phyloP scores from a whole-genome alignment of 2,113 vertebrate genomes.

The Gadus chalcogrammus region DNA sequence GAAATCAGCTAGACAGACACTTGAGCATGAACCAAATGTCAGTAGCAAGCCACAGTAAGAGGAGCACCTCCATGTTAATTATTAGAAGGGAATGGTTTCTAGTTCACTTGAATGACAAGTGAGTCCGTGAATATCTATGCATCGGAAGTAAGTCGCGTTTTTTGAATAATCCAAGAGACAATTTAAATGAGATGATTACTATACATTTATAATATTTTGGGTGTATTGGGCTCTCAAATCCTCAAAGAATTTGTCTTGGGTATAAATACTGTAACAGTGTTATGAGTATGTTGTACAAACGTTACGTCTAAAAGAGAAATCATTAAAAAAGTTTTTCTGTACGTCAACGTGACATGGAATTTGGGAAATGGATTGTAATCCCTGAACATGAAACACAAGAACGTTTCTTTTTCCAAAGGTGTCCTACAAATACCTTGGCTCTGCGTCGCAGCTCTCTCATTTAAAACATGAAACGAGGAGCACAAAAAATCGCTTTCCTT shows the following conservation, averaged over 20 bases:
- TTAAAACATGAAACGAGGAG: slow-evolving; percentile 50
- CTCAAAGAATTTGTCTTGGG: background rate
- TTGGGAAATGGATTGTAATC: slow-evolving; percentile 52
- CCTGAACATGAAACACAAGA: slow-evolving; percentile 29
- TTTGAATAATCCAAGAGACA: slow-evolving; percentile 31
- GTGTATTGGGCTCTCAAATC: slow-evolving; percentile 8
- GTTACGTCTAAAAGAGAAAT: too few relatives aligned
- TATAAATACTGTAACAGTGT: too few relatives aligned
- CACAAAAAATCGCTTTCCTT: background rate
- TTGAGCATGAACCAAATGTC: slow-evolving; percentile 82
- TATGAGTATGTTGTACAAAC: too few relatives aligned
- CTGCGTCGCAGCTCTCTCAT: slow-evolving; percentile 41
- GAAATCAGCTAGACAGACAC: slow-evolving; percentile 77
- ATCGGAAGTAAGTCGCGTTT: slow-evolving; percentile 31
- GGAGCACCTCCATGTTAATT: slow-evolving; percentile 72
- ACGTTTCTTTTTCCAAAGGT: slow-evolving; percentile 61
- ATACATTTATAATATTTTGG: slow-evolving; percentile 40
- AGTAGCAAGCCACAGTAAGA: slow-evolving; percentile 66
- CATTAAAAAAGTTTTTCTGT: slow-evolving; percentile 39
- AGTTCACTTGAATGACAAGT: slow-evolving; percentile 46
- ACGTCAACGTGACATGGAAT: slow-evolving; percentile 48
- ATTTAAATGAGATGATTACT: background rate
- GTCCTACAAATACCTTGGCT: slow-evolving; percentile 49
- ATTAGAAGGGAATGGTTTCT: slow-evolving; percentile 57
- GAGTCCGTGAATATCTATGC: too few relatives aligned